A percentile compares a stretch with the other conserved stretches of the same genome.
These are phyloP conservation scores for Aphelinus certus DNA, from an alignment of 1,140 invertebrate genomes.

Conservation along the genomic window DNA sequence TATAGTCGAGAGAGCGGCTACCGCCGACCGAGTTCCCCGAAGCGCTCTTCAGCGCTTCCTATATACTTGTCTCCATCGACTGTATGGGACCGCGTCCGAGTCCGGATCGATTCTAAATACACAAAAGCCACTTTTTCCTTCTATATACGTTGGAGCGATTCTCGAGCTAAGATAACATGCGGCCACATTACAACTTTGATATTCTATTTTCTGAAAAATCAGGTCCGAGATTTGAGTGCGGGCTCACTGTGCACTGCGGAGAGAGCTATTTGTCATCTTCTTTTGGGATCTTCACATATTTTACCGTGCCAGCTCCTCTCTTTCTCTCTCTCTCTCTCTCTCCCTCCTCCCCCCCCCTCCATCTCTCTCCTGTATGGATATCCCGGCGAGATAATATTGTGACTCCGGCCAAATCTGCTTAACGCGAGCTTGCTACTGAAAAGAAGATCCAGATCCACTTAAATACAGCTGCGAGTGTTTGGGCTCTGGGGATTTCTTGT, in stretches of 20 bases:
- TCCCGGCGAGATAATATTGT: constrained; percentile 19
- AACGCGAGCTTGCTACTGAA: neutral
- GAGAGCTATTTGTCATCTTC: constrained; percentile 30
- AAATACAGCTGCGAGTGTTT: constrained; percentile 14
- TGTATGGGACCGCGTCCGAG: neutral
- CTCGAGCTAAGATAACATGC: constrained; percentile 26
- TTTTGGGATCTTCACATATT: constrained; percentile 35
- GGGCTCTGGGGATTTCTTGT: neutral
- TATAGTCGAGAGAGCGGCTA: constrained; percentile 16
- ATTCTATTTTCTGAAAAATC: constrained; percentile 33
- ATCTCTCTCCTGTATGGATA: constrained; percentile 14
- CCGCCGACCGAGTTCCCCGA: constrained; percentile 36
- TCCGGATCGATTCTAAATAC: constrained; percentile 22
- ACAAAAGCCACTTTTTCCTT: constrained; percentile 18
- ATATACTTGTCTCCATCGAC: neutral
- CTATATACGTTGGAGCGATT: no score
- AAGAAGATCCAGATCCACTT: constrained; percentile 3
- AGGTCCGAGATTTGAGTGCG: constrained; percentile 22
- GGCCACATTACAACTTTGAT: constrained; percentile 21
- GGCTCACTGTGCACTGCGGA: neutral
- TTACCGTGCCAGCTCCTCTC: constrained; percentile 21
- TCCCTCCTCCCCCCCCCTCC: constrained; percentile 8
- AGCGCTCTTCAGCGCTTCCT: constrained; percentile 20
- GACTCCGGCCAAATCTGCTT: constrained; percentile 13
- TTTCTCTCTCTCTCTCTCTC: neutral